Conservation (phyloP, 2,113 vertebrate genomes). For the Spea multiplicata region DNA sequence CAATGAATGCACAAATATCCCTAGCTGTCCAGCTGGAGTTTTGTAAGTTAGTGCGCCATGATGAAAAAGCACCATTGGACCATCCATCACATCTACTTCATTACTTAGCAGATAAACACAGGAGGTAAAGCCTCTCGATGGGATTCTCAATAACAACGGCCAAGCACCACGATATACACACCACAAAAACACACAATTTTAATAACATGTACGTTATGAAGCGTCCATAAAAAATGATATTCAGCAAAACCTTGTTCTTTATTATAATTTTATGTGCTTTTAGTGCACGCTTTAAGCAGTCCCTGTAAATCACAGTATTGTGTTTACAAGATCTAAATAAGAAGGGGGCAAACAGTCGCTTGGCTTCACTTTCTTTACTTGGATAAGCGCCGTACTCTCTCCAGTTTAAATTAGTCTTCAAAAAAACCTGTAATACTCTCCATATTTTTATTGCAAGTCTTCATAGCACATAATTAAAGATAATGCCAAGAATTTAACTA, state of each 20-base stretch:
- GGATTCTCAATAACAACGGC: too few species aligned
- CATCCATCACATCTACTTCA: too few species aligned
- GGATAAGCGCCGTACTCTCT: slow-evolving; percentile 21
- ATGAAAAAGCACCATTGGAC: too few species aligned
- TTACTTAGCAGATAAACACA: too few species aligned
- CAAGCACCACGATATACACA: too few species aligned
- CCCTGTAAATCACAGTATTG: not conserved
- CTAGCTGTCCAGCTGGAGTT: too few species aligned
- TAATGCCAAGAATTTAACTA: slow-evolving; percentile 48
- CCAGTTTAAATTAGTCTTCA: slow-evolving; percentile 45
- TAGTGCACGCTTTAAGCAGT: not conserved
- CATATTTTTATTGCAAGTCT: slow-evolving; percentile 48
- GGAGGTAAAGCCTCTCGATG: too few species aligned
- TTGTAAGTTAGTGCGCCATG: too few species aligned
- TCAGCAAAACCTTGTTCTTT: not conserved
- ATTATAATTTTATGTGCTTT: not conserved
- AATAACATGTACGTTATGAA: too few species aligned
- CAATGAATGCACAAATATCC: too few species aligned
- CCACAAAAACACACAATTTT: too few species aligned
- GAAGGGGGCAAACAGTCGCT: slow-evolving; percentile 6
- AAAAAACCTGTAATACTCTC: slow-evolving; percentile 41
- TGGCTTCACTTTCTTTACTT: slow-evolving; percentile 21
- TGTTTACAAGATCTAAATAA: slow-evolving; percentile 21
- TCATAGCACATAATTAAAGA: slow-evolving; percentile 48
- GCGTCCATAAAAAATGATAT: not conserved